Evolutionary conservation across 2,888 invertebrate species (phyloP).

Genomic region (Cephus sareptanus): DNA sequence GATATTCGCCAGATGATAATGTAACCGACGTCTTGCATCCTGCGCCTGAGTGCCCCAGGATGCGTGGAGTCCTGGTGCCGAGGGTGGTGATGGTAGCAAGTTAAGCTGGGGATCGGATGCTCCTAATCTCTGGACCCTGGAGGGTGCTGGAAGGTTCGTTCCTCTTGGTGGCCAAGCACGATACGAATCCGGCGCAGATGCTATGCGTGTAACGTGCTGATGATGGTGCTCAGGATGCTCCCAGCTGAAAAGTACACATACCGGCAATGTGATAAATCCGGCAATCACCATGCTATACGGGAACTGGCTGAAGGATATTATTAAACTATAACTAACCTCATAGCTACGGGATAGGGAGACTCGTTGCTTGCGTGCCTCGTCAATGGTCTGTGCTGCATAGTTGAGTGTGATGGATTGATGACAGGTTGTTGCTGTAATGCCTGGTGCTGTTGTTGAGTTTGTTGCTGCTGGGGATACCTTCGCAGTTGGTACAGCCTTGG

Average conservation of each 20-base stretch:
- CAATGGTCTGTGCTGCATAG: constrained; percentile 51
- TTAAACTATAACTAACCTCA: constrained; percentile 39
- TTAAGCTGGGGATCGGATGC: constrained; percentile 77
- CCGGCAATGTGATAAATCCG: not conserved
- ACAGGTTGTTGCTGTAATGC: constrained; percentile 46
- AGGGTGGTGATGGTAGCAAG: constrained; percentile 65
- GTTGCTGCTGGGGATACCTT: constrained; percentile 57
- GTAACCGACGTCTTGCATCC: constrained; percentile 81
- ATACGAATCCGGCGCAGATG: constrained; percentile 78
- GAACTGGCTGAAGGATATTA: not conserved
- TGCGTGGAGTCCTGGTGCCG: constrained; percentile 66
- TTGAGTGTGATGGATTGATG: constrained; percentile 42
- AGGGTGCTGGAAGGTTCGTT: constrained; percentile 52
- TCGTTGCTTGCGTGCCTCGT: constrained; percentile 58
- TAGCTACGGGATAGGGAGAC: constrained; percentile 46
- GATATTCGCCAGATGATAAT: constrained; percentile 89
- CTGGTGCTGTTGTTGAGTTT: constrained; percentile 36
- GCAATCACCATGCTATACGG: not conserved
- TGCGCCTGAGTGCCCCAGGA: constrained; percentile 57
- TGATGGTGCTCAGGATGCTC: constrained; percentile 58
- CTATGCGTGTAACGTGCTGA: constrained; percentile 77
- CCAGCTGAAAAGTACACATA: constrained; percentile 43
- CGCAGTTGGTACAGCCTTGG: constrained; percentile 72
- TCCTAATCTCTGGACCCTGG: constrained; percentile 52
- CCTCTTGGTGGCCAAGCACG: constrained; percentile 67